phyloP scores from a whole-genome alignment of 2,797 vertebrate genomes.

The Pyrocephalus nanus region DNA sequence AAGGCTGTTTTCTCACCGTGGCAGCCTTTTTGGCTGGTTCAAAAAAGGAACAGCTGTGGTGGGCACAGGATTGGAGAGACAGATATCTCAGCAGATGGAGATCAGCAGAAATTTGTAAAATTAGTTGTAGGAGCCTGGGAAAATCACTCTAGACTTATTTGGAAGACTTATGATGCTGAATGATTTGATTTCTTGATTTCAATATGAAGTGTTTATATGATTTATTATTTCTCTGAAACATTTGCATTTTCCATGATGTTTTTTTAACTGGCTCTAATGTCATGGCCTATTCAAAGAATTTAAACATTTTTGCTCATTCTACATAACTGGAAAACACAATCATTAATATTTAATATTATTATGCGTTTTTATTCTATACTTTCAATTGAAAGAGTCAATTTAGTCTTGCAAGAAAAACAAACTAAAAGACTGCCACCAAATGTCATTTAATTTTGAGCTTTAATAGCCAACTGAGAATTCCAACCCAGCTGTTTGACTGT shows the following conservation, averaged over 20 bases:
- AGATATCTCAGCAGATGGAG: background rate
- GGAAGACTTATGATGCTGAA: background rate
- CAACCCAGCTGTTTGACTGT: background rate
- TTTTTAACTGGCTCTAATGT: background rate
- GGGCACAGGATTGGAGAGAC: background rate
- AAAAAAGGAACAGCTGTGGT: background rate
- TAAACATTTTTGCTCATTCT: background rate
- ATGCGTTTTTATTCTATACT: background rate
- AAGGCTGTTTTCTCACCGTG: background rate
- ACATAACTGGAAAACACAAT: background rate
- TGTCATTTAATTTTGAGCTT: background rate
- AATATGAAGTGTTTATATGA: background rate
- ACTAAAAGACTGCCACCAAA: background rate
- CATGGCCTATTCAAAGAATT: background rate
- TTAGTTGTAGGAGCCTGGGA: background rate
- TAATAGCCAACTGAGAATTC: background rate
- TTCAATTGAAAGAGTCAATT: background rate
- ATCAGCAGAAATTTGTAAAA: constrained; percentile 19
- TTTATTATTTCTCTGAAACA: background rate
- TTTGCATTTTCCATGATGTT: background rate
- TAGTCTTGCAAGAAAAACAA: background rate
- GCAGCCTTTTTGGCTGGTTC: background rate
- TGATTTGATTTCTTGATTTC: background rate
- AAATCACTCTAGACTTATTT: background rate
- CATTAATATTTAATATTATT: background rate